Evolutionary conservation across 1,140 invertebrate species (phyloP).

Genomic region (Rhagoletis zephyria): DNA sequence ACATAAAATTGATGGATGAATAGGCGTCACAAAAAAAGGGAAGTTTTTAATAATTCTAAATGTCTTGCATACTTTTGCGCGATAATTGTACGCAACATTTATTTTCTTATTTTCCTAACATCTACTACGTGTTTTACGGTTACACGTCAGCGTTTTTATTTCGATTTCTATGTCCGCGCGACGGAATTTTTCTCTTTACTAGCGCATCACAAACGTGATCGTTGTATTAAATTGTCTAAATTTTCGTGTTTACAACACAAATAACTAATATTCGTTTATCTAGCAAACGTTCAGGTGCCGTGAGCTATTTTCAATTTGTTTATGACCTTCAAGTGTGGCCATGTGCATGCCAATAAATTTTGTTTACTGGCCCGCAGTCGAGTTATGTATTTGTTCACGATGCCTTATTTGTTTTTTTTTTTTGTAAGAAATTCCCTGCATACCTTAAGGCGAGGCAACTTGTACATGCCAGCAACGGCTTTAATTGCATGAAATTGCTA

Average conservation of each 20-base stretch:
- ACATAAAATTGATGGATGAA: constrained; percentile 5
- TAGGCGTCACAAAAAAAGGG: not conserved
- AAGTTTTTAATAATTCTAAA: not conserved
- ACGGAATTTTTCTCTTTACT: not conserved
- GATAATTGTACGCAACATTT: not conserved
- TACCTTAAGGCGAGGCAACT: not conserved
- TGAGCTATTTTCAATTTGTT: not conserved
- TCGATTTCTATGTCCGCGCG: not conserved
- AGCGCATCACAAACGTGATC: not conserved
- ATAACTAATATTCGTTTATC: not conserved
- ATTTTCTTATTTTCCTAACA: not conserved
- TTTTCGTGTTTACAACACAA: not conserved
- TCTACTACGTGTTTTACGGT: not conserved
- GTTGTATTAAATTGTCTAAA: not conserved
- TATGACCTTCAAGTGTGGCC: not conserved
- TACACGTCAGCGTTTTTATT: not conserved
- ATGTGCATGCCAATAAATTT: not conserved
- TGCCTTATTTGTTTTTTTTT: too few relatives aligned
- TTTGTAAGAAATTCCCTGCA: not conserved
- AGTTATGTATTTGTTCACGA: too few relatives aligned
- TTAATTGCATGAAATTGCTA: too few relatives aligned
- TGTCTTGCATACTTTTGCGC: not conserved
- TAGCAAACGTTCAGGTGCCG: not conserved
- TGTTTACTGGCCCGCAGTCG: not conserved
- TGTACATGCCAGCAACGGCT: too few relatives aligned